Conservation (phyloP, 2,797 vertebrate genomes). For the Molossus alvarezi region DNA sequence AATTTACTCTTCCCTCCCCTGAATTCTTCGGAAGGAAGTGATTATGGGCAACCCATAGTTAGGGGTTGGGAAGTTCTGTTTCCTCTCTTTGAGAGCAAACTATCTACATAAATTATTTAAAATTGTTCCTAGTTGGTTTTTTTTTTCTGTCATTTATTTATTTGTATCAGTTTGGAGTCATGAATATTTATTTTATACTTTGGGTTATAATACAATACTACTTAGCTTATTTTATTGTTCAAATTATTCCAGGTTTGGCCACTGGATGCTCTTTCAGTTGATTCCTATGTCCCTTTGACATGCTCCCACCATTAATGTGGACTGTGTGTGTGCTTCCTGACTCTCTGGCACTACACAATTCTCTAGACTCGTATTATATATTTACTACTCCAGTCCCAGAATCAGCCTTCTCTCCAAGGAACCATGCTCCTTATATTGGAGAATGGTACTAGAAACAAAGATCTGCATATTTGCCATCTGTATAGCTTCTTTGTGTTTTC, state of each 20-base stretch:
- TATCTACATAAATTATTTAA: background rate
- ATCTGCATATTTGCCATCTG: background rate
- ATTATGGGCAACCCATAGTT: background rate
- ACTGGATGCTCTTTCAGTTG: background rate
- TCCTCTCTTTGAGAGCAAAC: background rate
- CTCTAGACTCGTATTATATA: background rate
- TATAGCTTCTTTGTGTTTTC: background rate
- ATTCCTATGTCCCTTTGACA: background rate
- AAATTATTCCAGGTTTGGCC: background rate
- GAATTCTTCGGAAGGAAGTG: background rate
- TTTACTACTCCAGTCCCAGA: background rate
- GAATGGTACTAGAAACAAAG: background rate
- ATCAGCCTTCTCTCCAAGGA: background rate
- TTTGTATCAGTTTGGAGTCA: background rate
- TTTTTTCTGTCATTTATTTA: background rate
- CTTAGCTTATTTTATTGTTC: background rate
- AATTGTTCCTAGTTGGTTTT: background rate
- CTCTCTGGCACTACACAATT: background rate
- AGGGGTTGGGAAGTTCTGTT: background rate
- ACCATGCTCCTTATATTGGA: background rate
- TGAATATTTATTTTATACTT: slow-evolving; percentile 1
- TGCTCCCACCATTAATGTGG: background rate
- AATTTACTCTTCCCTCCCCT: background rate
- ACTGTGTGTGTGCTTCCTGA: background rate
- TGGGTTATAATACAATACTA: background rate